Evolutionary conservation across 2,888 invertebrate genomes (phyloP), one percentile per base, ranked within the genome.

Genomic region (Andrena dorsata): DNA sequence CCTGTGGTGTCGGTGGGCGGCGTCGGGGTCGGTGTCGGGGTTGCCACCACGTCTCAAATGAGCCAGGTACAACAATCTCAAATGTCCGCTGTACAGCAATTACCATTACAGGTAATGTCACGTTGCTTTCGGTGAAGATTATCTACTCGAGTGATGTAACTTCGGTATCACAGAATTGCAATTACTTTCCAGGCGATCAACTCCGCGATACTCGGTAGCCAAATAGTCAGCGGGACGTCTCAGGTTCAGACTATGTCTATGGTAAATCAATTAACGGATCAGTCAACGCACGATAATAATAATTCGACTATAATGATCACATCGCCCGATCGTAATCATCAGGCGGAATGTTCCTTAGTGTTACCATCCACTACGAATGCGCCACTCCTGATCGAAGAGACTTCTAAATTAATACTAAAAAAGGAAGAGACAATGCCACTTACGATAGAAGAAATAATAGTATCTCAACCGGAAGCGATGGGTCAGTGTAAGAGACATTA

Each of bases 1-100:
- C 96, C 96, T 0, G 96, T 96, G 0, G 96, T 96, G 0, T 96
- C 96, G 0, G 96, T 96, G 94, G 90, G 92, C 28, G 90, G 91
- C 30, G 92, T 92, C 58, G 92, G 92, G n/a, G 91, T 92, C n/a
- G 91, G 91, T 1, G 91, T 92, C 30, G 91, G 91, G 5, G 90
- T 92, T n/a, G 92, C 92, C 35, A 90, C 92, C 26, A 85, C 92
- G 0, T 89, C 93, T 64, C 93, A 93, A 76, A 93, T 93, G 91
- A 92, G 87, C 83, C 92, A 92, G 79, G 90, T 92, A 0, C 92
- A 90, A 60, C 92, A 90, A 56, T 86, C 91, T 6, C 85, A 88
- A 0, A 92, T 93, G 90, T 77, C 91, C 26, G 85, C 91, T 8
- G 90, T 91, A 16, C 91, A 92, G 56, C 90, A 92, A 51, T 82